Conservation (phyloP, 1,140 invertebrate species). For the Oscheius sp. region DNA sequence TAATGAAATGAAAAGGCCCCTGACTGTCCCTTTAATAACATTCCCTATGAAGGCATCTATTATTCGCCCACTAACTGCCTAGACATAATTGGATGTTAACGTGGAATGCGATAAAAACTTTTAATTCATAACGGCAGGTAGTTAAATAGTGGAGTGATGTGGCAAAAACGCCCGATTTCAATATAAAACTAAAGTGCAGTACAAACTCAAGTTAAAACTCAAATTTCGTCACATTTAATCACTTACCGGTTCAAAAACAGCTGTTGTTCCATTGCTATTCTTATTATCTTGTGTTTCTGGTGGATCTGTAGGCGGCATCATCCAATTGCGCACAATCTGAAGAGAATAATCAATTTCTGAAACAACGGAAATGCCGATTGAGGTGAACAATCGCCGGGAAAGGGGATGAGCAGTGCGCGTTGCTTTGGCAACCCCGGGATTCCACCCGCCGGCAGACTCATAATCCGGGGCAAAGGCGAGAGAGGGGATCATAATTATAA, state of each 20-base stretch:
- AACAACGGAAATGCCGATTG: not conserved
- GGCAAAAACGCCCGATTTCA: not conserved
- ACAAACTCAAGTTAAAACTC: too few relatives aligned
- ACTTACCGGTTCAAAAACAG: not conserved
- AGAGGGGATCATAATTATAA: not conserved
- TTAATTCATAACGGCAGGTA: too few relatives aligned
- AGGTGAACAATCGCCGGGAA: not conserved
- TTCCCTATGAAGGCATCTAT: too few relatives aligned
- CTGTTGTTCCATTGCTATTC: not conserved
- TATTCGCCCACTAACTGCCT: too few relatives aligned
- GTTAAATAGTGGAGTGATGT: not conserved
- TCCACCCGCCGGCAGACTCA: not conserved
- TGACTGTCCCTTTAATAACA: too few relatives aligned
- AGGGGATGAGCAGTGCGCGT: not conserved
- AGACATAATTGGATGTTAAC: too few relatives aligned
- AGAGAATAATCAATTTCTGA: not conserved
- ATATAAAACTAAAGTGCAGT: too few relatives aligned
- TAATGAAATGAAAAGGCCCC: too few relatives aligned
- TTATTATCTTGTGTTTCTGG: not conserved
- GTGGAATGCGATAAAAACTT: too few relatives aligned
- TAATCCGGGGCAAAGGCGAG: not conserved
- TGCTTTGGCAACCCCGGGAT: not conserved
- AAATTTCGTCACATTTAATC: too few relatives aligned
- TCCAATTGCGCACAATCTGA: constrained; percentile 21
- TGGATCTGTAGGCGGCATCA: not conserved